Evolutionary conservation across 1,140 invertebrate species (phyloP).

Genomic region (Platorchestia sp.): DNA sequence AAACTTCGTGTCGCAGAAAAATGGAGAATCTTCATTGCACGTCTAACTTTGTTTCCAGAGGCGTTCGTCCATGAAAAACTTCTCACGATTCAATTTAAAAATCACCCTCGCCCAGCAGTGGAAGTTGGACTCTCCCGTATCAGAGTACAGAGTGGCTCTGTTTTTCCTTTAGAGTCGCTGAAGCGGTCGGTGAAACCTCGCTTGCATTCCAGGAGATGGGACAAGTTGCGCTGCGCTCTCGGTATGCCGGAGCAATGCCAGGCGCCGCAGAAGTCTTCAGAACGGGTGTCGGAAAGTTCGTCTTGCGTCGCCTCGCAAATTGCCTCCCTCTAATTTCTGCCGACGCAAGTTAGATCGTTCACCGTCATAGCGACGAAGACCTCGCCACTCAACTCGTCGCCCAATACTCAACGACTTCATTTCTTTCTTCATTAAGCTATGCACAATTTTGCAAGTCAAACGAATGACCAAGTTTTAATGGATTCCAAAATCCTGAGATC

Average conservation of each 20-base stretch:
- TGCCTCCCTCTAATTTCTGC: background rate
- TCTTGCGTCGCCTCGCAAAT: background rate
- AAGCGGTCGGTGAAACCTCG: background rate
- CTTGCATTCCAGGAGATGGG: background rate
- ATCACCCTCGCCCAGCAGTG: background rate
- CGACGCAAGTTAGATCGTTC: constrained; percentile 25
- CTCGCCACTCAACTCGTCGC: background rate
- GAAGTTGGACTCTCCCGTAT: background rate
- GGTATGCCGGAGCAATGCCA: background rate
- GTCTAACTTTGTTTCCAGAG: background rate
- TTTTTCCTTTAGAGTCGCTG: background rate
- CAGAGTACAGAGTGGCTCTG: background rate
- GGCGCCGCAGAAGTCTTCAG: background rate
- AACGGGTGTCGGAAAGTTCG: background rate
- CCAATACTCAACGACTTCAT: background rate
- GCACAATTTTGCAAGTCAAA: too few species aligned
- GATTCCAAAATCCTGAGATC: too few species aligned
- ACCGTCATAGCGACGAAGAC: background rate
- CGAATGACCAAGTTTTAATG: too few species aligned
- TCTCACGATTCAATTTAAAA: constrained; percentile 2
- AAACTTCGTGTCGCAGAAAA: background rate
- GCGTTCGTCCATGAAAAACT: background rate
- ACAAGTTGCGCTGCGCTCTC: constrained; percentile 4
- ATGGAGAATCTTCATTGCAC: background rate
- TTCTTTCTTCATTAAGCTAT: background rate